Base-by-base conservation (phyloP, 2,797 vertebrate genomes). In the Spinus pinus region DNA sequence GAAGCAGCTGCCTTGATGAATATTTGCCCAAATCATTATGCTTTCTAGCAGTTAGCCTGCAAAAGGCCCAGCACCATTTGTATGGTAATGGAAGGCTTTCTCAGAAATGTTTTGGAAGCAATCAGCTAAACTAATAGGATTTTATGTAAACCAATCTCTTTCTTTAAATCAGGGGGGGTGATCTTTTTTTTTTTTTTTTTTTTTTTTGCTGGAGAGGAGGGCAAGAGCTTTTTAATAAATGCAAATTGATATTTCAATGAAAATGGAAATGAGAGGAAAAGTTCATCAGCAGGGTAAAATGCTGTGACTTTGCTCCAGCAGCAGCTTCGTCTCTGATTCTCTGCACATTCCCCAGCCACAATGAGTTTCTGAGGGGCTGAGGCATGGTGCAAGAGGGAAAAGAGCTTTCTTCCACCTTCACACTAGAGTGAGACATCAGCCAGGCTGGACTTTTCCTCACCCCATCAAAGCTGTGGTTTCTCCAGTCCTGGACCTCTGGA, bases 51-150 rank as follows among this genome's bases (percentile, higher is more conserved):
- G 90, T 81, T 87, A 92, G 74, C 57, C 94, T 87, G 92, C 81
- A 83, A 92, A 92, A 85, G 86, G 44, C 86, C 87, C 79, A 39
- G 92, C 79, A 47, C 92, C 91, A 94, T 97, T 96, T 96, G 94
- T 91, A 91, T 94, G 93, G 86, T 96, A 96, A 95, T 95, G 92
- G 94, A 91, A 92, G 79, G 75, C 94, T 95, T 95, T 87, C 95
- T 93, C 92, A 83, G 89, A 96, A 93, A 92, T 93, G 91, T 95
- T 96, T 96, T 91, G 86, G 92, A 96, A 95, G 93, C 94, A 97
- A 95, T 95, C 94, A 96, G 93, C 94, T 94, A 95, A 92, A 81
- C 96, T 97, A 93, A 94, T 97, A 93, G 82, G 87, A 93, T 96
- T 96, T 96, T 89, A 81, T 96, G 94, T 94, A 93, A 96, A 97